Evolutionary conservation across 2,113 vertebrate species (phyloP).

Genomic region (Columba janthina): DNA sequence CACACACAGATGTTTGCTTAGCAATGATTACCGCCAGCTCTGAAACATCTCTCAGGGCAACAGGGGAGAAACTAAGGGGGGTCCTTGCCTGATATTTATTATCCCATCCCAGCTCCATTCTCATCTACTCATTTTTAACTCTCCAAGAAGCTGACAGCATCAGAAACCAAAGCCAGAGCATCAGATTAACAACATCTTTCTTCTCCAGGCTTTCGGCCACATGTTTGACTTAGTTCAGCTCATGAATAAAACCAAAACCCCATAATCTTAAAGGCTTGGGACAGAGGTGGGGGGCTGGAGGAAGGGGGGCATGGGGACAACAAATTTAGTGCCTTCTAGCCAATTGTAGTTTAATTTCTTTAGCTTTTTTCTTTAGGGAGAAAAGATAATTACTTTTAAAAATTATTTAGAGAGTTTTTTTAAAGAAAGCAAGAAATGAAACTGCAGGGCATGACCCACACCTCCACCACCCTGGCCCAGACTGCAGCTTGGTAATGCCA

Average conservation of each 20-base stretch:
- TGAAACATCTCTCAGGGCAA: accelerated
- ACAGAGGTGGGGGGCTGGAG: background rate
- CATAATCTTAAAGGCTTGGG: accelerated
- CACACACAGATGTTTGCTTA: background rate
- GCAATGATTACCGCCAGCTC: background rate
- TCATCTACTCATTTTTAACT: background rate
- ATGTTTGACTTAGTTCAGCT: background rate
- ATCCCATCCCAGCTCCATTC: background rate
- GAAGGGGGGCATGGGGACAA: background rate
- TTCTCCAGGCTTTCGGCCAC: background rate
- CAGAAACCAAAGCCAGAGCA: background rate
- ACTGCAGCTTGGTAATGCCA: background rate
- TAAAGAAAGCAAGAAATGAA: background rate
- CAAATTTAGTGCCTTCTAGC: background rate
- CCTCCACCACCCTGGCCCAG: background rate
- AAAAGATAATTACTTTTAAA: background rate
- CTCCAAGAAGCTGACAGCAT: background rate
- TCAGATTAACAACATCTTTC: slow-evolving; percentile 8
- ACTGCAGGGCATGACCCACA: background rate
- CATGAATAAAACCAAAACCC: accelerated
- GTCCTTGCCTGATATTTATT: background rate
- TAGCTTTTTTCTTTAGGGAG: background rate
- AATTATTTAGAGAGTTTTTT: background rate
- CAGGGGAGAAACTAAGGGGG: background rate
- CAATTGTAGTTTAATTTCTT: background rate